Base-by-base conservation (phyloP, 1,140 invertebrate genomes). In the Oryctes rhinoceros region DNA sequence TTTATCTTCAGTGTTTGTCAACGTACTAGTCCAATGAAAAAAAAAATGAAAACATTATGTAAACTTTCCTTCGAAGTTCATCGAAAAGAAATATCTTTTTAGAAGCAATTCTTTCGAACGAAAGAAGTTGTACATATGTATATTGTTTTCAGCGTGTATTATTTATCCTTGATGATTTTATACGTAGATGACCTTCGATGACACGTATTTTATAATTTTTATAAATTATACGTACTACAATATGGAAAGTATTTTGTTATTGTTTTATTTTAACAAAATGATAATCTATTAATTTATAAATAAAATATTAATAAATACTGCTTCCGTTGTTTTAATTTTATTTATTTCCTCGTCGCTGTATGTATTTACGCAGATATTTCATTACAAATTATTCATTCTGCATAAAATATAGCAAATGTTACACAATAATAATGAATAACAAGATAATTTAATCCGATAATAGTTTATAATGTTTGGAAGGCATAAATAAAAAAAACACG, bases 251-350 rank as follows among this genome's bases (percentile, higher is more conserved):
- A 76, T 76, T 76, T 76, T 76, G 75, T 76, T 76, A 76, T 76
- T 76, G 75, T 76, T 76, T 76, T 76, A 76, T 48, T 76, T 76
- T 76, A 76, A 76, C 47, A 48, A 59, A 71, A 76, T 49, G 37
- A 76, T 4, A 20, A 76, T n/a, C 67, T n/a, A 76, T 76, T 76
- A 76, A 76, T 76, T 76, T 76, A 76, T 76, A 76, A 76, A 76
- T 76, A 76, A 76, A 76, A 47, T 76, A 47, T 39, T 7, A 71
- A 24, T 71, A 71, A 71, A 71, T 71, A 35, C 24, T 3, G 11
- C 62, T 67, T 9, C 18, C 4, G 9, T 59, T 59, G 53, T 67
- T 67, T 67, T n/a, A 67, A 13, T 37, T 10, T 37, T 30, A 71
- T 37, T 37, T 59, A 39, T 39, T 59, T n/a, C 53, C 53, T 59